A percentile compares a stretch with the other conserved stretches of the same genome.
These are phyloP conservation scores for Mystacornis crossleyi DNA, from an alignment of 2,113 vertebrate species.

Conservation along the genomic window DNA sequence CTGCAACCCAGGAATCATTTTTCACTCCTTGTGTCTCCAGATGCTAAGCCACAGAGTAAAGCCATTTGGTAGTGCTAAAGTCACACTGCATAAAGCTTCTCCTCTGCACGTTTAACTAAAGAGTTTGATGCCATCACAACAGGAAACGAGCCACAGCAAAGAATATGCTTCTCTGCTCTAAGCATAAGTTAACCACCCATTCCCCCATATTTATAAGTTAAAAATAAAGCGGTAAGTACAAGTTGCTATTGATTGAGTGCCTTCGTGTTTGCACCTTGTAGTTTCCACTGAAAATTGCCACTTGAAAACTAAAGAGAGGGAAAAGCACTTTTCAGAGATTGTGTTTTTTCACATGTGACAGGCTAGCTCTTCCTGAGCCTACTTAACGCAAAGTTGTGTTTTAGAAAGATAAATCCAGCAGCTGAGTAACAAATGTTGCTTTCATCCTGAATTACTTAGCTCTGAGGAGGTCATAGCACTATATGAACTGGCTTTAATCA, in stretches of 20 bases:
- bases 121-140: background rate
- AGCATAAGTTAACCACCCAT: background rate
- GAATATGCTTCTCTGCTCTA: background rate
- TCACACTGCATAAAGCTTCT: background rate
- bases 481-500: background rate
- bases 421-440: background rate
- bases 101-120: background rate
- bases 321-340: background rate
- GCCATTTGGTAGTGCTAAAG: background rate
- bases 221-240: background rate
- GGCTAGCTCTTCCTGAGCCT: background rate
- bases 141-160: background rate
- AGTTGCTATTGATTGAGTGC: background rate
- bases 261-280: background rate
- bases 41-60: background rate
- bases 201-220: background rate
- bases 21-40: background rate
- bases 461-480: background rate
- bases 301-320: background rate
- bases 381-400: background rate
- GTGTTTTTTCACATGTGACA: background rate
- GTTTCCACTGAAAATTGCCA: background rate
- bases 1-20: background rate
- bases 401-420: background rate
- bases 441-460: background rate